phyloP scores from a whole-genome alignment of 2,888 invertebrate genomes.

The Aspidiotus rigidus region DNA sequence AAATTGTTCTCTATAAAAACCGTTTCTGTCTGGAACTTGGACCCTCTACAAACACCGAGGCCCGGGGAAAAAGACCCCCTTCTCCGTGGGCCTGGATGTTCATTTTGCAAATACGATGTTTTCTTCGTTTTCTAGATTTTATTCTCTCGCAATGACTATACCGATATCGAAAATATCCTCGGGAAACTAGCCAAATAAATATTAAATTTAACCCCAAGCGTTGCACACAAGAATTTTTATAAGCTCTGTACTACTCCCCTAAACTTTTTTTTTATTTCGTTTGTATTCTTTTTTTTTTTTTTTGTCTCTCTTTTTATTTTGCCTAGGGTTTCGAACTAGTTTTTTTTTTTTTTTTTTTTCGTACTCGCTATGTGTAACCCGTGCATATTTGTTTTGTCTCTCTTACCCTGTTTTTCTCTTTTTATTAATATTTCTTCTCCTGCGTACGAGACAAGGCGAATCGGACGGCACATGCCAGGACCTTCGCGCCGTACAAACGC shows the following conservation, averaged over 20 bases:
- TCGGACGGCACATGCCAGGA: constrained; percentile 22
- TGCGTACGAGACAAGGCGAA: constrained; percentile 1
- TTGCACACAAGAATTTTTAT: constrained; percentile 25
- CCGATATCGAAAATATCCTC: constrained; percentile 23
- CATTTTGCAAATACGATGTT: background rate
- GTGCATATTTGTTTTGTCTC: background rate
- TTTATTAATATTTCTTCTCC: constrained; percentile 14
- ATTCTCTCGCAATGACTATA: constrained; percentile 17
- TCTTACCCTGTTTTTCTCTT: constrained; percentile 11
- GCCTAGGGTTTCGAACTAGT: background rate
- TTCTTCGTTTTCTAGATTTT: background rate
- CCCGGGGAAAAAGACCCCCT: too few species aligned
- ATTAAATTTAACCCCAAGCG: constrained; percentile 32
- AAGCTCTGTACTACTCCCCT: constrained; percentile 18
- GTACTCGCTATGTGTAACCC: too few species aligned
- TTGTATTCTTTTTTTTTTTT: background rate
- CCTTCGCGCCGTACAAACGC: background rate
- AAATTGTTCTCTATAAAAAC: too few species aligned
- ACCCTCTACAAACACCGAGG: too few species aligned
- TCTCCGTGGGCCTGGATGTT: background rate
- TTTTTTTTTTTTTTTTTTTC: constrained; percentile 3
- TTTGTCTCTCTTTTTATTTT: background rate
- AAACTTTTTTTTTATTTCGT: background rate
- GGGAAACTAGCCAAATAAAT: constrained; percentile 31
- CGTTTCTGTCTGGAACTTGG: too few species aligned